phyloP scores from a whole-genome alignment of 1,140 invertebrate genomes.

The Oreohelix idahoensis region DNA sequence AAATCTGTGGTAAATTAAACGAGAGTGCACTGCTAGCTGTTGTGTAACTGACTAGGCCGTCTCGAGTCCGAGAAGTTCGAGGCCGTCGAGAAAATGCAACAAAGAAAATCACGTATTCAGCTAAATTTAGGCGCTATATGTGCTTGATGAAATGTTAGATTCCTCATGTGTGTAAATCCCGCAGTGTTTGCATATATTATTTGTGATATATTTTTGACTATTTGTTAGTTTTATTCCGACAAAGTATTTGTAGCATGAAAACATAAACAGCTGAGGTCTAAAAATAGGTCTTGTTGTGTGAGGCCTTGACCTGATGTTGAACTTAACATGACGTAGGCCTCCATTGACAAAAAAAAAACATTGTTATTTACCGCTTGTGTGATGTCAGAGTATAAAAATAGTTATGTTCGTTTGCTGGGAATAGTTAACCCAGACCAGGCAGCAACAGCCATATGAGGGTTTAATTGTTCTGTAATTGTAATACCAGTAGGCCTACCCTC shows the following conservation, averaged over 20 bases:
- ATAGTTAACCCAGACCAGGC: neutral
- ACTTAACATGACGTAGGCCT: neutral
- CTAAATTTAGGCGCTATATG: neutral
- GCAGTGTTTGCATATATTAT: neutral
- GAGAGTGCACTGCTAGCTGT: neutral
- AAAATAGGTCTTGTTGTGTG: slow-evolving; percentile 19
- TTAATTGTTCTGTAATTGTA: no score
- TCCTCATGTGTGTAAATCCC: neutral
- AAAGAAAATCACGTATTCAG: slow-evolving; percentile 15
- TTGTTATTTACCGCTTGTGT: neutral
- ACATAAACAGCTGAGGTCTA: slow-evolving; percentile 38
- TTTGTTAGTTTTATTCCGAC: neutral
- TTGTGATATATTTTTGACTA: neutral
- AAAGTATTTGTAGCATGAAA: neutral
- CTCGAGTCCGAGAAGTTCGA: neutral
- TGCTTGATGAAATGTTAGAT: neutral
- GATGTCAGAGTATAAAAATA: neutral
- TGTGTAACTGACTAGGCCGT: neutral
- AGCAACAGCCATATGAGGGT: no score
- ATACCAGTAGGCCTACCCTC: no score
- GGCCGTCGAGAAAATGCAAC: neutral
- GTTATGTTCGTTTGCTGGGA: neutral
- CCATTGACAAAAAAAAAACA: neutral
- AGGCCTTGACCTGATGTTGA: slow-evolving; percentile 31
- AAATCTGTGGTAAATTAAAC: neutral